Base-by-base conservation (phyloP, 2,888 invertebrate species). In the Stegophylla sp. region DNA sequence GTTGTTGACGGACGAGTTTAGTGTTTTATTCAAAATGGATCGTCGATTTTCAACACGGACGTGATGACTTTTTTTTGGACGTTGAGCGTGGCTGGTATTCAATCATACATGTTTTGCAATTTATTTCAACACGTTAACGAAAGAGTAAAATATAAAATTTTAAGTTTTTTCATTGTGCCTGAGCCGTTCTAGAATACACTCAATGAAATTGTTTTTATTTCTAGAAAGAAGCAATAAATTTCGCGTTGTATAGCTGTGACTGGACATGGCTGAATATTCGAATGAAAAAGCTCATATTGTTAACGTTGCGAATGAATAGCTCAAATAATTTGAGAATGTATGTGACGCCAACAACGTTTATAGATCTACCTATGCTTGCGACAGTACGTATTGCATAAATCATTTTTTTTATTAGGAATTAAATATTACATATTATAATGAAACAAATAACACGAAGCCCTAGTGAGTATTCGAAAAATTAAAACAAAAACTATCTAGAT, bases 91-190 rank as follows among this genome's bases (percentile, higher is more conserved):
- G 26, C n/a, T 7, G 13, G 7, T 26, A 2, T 61, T 7, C 26
- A 73, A 10, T 61, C 59, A 3, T 59, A n/a, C 2, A 26, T 61
- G 13, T 45, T 15, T 4, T 59, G 72, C n/a, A 43, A 23, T 45
- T 43, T 59, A 26, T 59, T 72, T 72, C 72, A 72, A 59, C 41
- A 3, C 4, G 20, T 72, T 17, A 23, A 5, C 2, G 72, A 72
- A 0, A 43, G n/a, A 26, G 72, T 72, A 61, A 56, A 20, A 56
- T 5, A 20, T 3, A 10, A 7, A 1, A 43, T 15, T 20, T 10
- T 69, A 28, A 0, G n/a, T 69, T 4, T 48, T 51, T 23, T 45
- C 9, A 45, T n/a, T 10, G 56, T n/a, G n/a, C n/a, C n/a, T n/a
- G n/a, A n/a, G n/a, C n/a, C n/a, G n/a, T n/a, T n/a, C n/a, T n/a